Evolutionary conservation across 2,113 vertebrate genomes (phyloP).

Genomic region (Oncorhynchus mykiss): DNA sequence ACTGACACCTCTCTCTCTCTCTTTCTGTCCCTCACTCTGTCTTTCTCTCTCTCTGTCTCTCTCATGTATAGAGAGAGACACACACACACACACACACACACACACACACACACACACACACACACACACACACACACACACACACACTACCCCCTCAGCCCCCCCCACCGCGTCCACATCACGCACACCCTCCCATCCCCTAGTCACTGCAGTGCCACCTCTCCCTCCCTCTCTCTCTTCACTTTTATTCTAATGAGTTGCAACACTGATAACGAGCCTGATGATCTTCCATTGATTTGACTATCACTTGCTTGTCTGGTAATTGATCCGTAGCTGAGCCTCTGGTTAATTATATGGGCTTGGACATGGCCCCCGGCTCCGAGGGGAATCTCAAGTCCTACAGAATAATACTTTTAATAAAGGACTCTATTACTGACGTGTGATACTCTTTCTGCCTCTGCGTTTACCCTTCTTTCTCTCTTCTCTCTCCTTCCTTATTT

Average conservation of each 20-base stretch:
- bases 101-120: no score
- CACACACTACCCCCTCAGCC: no score
- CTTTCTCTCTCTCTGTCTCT: no score
- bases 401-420: slow-evolving; percentile 99
- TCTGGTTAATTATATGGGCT: slow-evolving; percentile 99
- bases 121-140: no score
- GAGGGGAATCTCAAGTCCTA: slow-evolving; percentile 94
- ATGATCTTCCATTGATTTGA: slow-evolving; percentile 99
- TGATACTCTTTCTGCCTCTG: slow-evolving; percentile 71
- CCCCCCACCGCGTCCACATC: slow-evolving; percentile 59
- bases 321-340: slow-evolving; percentile 99
- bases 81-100: no score
- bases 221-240: slow-evolving; percentile 83
- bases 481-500: slow-evolving; percentile 26
- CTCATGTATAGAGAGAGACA: no score
- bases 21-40: no score
- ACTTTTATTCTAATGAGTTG: slow-evolving; percentile 99
- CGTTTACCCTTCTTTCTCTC: neutral
- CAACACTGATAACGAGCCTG: slow-evolving; percentile 99
- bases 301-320: slow-evolving; percentile 99
- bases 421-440: slow-evolving; percentile 83
- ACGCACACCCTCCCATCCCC: slow-evolving; percentile 70
- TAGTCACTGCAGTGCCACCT: slow-evolving; percentile 76
- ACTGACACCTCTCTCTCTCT: no score
- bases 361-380: slow-evolving; percentile 92